Conservation (phyloP, 1,140 invertebrate species). For the Meteorus sp. region DNA sequence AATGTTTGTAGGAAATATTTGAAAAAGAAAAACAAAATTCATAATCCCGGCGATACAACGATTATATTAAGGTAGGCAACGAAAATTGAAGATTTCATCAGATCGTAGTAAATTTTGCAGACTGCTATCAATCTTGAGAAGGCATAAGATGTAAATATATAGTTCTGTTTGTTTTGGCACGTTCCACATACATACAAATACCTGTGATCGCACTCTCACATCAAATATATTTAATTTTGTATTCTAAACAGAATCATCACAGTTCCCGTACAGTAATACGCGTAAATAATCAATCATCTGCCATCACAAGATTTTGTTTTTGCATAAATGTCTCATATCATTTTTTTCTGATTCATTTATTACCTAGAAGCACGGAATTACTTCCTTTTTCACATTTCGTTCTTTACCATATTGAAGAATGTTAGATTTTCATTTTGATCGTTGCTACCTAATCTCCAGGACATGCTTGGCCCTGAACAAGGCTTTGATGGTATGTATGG, state of each 20-base stretch:
- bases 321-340: background rate
- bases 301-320: background rate
- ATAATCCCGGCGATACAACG: background rate
- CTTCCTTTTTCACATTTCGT: slow-evolving; percentile 27
- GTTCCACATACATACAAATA: background rate
- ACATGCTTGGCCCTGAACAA: slow-evolving; percentile 90
- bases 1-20: background rate
- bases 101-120: no score
- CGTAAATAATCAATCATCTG: background rate
- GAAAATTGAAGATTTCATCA: background rate
- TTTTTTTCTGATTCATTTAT: slow-evolving; percentile 14
- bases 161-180: slow-evolving; percentile 4
- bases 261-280: background rate
- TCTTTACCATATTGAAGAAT: no score
- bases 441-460: slow-evolving; percentile 69
- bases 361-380: slow-evolving; percentile 1
- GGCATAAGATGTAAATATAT: background rate
- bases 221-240: background rate
- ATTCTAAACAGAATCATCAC: slow-evolving; percentile 7
- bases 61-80: background rate
- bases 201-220: background rate
- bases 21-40: background rate
- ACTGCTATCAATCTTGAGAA: no score
- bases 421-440: slow-evolving; percentile 57
- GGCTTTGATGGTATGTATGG: slow-evolving; percentile 90